phyloP scores from a whole-genome alignment of 2,113 vertebrate genomes.

The Tragelaphus buxtoni region DNA sequence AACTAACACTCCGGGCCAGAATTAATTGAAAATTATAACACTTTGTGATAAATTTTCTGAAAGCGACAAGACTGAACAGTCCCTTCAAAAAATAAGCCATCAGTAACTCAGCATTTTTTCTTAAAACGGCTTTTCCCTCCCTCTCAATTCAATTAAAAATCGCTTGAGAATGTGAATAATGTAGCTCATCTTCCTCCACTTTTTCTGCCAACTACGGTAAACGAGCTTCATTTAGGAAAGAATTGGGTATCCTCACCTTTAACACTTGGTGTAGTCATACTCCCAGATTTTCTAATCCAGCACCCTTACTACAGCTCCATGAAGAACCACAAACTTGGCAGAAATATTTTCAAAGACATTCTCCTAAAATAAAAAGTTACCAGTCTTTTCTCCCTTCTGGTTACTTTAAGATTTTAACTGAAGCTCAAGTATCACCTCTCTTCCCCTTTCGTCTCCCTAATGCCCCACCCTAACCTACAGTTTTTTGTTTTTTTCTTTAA shows the following conservation, averaged over 20 bases:
- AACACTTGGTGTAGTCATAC: background rate
- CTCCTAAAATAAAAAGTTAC: background rate
- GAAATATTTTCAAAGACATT: background rate
- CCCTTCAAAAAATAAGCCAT: slow-evolving; percentile 5
- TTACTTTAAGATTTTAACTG: background rate
- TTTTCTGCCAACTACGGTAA: background rate
- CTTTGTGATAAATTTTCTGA: slow-evolving; percentile 26
- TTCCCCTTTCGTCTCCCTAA: background rate
- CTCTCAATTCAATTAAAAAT: background rate
- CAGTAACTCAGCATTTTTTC: slow-evolving; percentile 9
- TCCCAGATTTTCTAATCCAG: background rate
- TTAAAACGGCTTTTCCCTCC: background rate
- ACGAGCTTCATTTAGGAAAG: background rate
- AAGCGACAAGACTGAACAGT: slow-evolving; percentile 45
- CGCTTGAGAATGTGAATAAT: slow-evolving; percentile 5
- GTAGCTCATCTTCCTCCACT: background rate
- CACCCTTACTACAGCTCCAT: background rate
- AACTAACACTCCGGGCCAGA: slow-evolving; percentile 35
- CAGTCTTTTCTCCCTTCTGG: background rate
- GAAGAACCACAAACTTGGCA: slow-evolving; percentile 25
- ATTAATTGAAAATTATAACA: slow-evolving; percentile 46
- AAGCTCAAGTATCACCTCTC: background rate
- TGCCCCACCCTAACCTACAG: background rate
- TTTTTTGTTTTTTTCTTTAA: background rate
- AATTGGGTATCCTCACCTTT: background rate